Conservation (phyloP, 2,797 vertebrate species). For the Tauraco hartlaubi region DNA sequence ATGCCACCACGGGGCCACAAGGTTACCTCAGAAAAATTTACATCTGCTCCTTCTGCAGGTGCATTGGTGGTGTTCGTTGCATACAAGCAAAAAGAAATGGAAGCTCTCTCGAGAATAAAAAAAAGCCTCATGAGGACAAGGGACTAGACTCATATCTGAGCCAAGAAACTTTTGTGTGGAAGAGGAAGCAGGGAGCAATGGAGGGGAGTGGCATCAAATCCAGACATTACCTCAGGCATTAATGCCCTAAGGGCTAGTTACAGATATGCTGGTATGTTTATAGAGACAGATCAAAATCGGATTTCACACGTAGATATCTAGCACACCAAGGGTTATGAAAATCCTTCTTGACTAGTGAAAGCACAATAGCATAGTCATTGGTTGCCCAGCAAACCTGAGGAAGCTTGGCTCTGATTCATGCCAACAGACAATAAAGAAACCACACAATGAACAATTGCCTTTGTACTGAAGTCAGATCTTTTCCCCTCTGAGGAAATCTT, state of each 20-base stretch:
- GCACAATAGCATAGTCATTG: background rate
- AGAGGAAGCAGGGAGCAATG: slow-evolving; percentile 12
- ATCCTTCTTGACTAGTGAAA: slow-evolving; percentile 30
- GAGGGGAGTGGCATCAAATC: background rate
- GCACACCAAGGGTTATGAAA: slow-evolving; percentile 56
- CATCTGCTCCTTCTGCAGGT: background rate
- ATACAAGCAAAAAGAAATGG: background rate
- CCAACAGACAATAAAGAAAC: slow-evolving; percentile 31
- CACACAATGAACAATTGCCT: slow-evolving; percentile 31
- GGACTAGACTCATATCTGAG: background rate
- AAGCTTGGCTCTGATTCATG: slow-evolving; percentile 36
- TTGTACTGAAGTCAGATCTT: background rate
- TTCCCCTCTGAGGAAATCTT: slow-evolving; percentile 11
- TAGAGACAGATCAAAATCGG: slow-evolving; percentile 52
- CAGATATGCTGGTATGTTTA: slow-evolving; percentile 37
- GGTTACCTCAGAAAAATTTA: background rate
- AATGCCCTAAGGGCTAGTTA: background rate
- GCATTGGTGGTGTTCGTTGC: background rate
- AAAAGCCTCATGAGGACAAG: background rate
- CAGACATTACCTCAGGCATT: slow-evolving; percentile 72
- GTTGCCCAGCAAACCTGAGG: slow-evolving; percentile 35
- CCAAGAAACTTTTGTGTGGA: slow-evolving; percentile 17
- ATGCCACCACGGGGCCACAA: background rate
- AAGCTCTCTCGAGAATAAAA: background rate
- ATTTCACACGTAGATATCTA: slow-evolving; percentile 54